Conservation (phyloP, 2,113 vertebrate genomes). For the Cranoglanis bouderius region DNA sequence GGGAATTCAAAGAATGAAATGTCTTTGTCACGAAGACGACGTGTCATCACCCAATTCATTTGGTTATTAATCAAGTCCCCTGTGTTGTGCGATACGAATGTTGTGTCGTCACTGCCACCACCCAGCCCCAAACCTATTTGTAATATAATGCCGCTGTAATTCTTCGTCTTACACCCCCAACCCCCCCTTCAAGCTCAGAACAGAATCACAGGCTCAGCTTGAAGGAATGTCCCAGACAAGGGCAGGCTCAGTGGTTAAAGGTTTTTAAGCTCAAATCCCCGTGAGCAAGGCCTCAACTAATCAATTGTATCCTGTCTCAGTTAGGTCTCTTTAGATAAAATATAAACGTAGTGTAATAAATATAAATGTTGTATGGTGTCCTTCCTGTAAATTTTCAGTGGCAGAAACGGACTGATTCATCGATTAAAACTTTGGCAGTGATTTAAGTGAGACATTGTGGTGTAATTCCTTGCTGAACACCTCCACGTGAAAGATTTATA, state of each 20-base stretch:
- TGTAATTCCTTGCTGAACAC: constrained; percentile 37
- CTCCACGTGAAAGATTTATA: constrained; percentile 37
- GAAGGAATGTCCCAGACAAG: background rate
- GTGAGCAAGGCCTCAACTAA: background rate
- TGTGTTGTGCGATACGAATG: constrained; percentile 14
- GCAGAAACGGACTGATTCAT: constrained; percentile 12
- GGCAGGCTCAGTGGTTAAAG: background rate
- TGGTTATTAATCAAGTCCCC: constrained; percentile 46
- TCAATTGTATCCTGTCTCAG: background rate
- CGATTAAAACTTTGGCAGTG: background rate
- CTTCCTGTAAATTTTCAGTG: background rate
- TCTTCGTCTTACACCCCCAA: background rate
- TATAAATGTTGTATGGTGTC: background rate
- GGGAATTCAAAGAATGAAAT: background rate
- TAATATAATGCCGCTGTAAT: constrained; percentile 38
- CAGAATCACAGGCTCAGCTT: background rate
- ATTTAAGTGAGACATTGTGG: constrained; percentile 26
- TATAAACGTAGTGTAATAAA: background rate
- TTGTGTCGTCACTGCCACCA: constrained; percentile 23
- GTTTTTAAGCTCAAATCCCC: background rate
- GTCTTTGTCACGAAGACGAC: constrained; percentile 19
- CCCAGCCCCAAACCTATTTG: constrained; percentile 37
- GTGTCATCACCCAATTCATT: constrained; percentile 25
- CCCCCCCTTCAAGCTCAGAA: constrained; percentile 12
- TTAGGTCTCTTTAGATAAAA: background rate